Conservation (phyloP, 2,113 vertebrate species). For the Pagrus major region DNA sequence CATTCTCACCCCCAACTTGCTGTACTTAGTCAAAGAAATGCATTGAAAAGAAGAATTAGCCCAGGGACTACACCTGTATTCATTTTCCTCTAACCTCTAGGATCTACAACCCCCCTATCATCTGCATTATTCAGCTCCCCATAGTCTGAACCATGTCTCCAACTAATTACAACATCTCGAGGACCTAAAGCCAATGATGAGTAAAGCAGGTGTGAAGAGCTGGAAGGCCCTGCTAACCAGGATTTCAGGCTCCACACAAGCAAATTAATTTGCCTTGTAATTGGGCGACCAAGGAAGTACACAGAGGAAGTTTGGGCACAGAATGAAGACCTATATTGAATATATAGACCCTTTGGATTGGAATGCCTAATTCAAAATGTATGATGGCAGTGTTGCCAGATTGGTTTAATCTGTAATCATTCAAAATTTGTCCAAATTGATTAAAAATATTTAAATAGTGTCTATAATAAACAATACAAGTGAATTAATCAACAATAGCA, state of each 20-base stretch:
- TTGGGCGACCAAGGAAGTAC: conserved; percentile 18
- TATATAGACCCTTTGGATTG: neutral
- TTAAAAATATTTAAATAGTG: too few species aligned
- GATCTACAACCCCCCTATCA: conserved; percentile 50
- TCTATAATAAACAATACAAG: too few species aligned
- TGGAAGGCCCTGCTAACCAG: conserved; percentile 39
- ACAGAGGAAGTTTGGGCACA: conserved; percentile 1
- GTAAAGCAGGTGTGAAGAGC: conserved; percentile 66
- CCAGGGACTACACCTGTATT: conserved; percentile 44
- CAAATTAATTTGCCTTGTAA: conserved; percentile 59
- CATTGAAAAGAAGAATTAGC: conserved; percentile 22
- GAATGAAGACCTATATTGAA: neutral
- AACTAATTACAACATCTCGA: conserved; percentile 70
- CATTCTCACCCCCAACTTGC: conserved; percentile 25
- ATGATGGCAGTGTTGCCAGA: too few species aligned
- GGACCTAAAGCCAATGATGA: conserved; percentile 52
- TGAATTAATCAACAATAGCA: too few species aligned
- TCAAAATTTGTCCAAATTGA: too few species aligned
- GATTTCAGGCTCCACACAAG: conserved; percentile 30
- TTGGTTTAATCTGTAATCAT: too few species aligned
- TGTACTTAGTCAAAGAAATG: neutral
- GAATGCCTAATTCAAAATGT: neutral
- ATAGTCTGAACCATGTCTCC: conserved; percentile 37
- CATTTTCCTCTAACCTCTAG: conserved; percentile 35
- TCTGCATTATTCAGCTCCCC: conserved; percentile 57